These are phyloP conservation scores for Atrichornis clamosus DNA, from an alignment of 2,113 vertebrate species.

Conservation along the genomic window DNA sequence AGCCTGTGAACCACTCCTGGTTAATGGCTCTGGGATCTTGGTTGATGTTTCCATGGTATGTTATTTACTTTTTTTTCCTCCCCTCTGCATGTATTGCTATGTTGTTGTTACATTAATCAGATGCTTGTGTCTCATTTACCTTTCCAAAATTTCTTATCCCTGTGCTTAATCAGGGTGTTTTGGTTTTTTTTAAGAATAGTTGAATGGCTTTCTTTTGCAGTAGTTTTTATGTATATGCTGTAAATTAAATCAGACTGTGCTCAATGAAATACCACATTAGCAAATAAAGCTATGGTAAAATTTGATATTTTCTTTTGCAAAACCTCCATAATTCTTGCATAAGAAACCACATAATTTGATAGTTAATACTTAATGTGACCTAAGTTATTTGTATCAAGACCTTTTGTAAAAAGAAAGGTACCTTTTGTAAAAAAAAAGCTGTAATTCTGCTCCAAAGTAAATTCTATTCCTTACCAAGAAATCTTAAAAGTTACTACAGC, in stretches of 20 bases:
- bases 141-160: background rate
- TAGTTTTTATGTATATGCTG: background rate
- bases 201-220: background rate
- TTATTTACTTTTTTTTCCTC: background rate
- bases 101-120: background rate
- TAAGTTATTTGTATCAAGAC: background rate
- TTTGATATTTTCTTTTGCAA: background rate
- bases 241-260: background rate
- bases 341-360: background rate
- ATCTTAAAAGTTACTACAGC: background rate
- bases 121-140: background rate
- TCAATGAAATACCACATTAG: background rate
- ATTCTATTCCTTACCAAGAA: background rate
- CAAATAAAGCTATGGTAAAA: background rate
- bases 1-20: background rate
- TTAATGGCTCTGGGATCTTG: background rate
- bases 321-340: background rate
- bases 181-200: background rate
- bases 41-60: background rate
- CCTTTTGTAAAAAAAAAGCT: no score
- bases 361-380: background rate
- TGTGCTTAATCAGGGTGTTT: background rate
- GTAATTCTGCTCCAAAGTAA: background rate
- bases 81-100: background rate
- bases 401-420: background rate